Conservation (phyloP, 2,888 invertebrate species). For the Tenthredo notha region DNA sequence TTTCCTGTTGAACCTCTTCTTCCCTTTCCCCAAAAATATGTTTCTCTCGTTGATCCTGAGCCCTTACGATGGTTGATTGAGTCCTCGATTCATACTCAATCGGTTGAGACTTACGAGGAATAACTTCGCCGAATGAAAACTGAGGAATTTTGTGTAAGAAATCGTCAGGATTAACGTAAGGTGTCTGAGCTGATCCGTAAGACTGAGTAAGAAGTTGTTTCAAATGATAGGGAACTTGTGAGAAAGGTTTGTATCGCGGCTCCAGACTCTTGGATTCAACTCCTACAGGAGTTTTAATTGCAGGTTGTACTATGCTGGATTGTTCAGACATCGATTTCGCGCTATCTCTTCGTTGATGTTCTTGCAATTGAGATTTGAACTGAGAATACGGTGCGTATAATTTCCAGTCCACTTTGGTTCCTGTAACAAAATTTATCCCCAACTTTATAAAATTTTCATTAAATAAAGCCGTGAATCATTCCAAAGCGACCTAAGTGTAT, state of each 20-base stretch:
- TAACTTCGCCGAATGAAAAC: slow-evolving; percentile 41
- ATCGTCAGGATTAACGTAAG: slow-evolving; percentile 71
- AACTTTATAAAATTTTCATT: background rate
- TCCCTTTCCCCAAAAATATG: background rate
- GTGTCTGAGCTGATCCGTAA: slow-evolving; percentile 66
- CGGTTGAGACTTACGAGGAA: slow-evolving; percentile 4
- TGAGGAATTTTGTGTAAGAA: slow-evolving; percentile 66
- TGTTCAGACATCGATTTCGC: slow-evolving; percentile 47
- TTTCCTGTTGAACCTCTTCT: background rate
- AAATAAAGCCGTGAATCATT: background rate
- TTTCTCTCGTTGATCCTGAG: slow-evolving; percentile 45
- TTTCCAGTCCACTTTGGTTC: slow-evolving; percentile 70
- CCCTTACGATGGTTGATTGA: background rate
- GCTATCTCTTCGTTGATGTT: slow-evolving; percentile 51
- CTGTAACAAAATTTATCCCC: slow-evolving; percentile 54
- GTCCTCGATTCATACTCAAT: background rate
- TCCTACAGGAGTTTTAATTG: slow-evolving; percentile 35
- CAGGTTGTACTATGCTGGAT: slow-evolving; percentile 51
- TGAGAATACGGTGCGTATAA: slow-evolving; percentile 66
- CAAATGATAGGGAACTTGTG: slow-evolving; percentile 67
- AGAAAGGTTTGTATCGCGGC: slow-evolving; percentile 67
- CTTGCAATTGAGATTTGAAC: slow-evolving; percentile 63
- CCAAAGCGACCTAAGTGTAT: background rate
- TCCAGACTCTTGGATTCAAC: background rate
- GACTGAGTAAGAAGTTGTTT: slow-evolving; percentile 68